A percentile compares a stretch with the other conserved stretches of the same genome.
phyloP scores from a whole-genome alignment of 2,797 vertebrate genomes.

The Enteromius trimaculatus region DNA sequence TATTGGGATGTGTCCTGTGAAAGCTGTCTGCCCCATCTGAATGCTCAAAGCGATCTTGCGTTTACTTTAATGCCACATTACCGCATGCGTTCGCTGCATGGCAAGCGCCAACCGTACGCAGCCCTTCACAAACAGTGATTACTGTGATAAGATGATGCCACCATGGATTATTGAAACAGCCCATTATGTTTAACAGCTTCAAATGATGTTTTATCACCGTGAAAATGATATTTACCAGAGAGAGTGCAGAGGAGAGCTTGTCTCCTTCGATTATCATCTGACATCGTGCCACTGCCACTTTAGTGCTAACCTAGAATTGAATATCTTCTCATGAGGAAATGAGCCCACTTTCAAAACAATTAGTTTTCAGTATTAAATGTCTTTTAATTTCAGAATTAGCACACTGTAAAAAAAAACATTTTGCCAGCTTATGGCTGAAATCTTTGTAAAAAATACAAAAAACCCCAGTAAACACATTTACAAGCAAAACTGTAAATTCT shows the following conservation, averaged over 20 bases:
- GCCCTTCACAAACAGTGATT: slow-evolving; percentile 45
- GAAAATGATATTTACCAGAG: slow-evolving; percentile 60
- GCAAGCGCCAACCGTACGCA: background rate
- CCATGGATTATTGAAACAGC: slow-evolving; percentile 55
- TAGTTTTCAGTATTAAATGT: slow-evolving; percentile 55
- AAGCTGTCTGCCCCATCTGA: slow-evolving; percentile 1
- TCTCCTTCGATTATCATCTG: slow-evolving; percentile 60
- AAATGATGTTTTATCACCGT: slow-evolving; percentile 63
- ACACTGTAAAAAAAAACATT: too few species aligned
- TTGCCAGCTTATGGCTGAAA: too few species aligned
- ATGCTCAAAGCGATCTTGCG: background rate
- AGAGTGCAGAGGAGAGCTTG: slow-evolving; percentile 50
- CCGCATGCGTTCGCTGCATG: background rate
- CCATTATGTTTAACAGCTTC: slow-evolving; percentile 60
- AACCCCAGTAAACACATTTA: too few species aligned
- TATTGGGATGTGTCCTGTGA: slow-evolving; percentile 1
- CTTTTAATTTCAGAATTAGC: slow-evolving; percentile 51
- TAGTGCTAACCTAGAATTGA: slow-evolving; percentile 48
- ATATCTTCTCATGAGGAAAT: slow-evolving; percentile 50
- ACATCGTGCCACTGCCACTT: slow-evolving; percentile 38
- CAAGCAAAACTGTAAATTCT: too few species aligned
- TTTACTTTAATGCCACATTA: slow-evolving; percentile 11
- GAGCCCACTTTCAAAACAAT: slow-evolving; percentile 59
- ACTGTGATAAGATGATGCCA: slow-evolving; percentile 44
- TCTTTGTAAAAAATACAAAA: too few species aligned